A percentile compares a stretch with the other conserved stretches of the same genome.
Evolutionary conservation across 1,140 invertebrate species (phyloP).

Genomic region (Caerostris darwini): DNA sequence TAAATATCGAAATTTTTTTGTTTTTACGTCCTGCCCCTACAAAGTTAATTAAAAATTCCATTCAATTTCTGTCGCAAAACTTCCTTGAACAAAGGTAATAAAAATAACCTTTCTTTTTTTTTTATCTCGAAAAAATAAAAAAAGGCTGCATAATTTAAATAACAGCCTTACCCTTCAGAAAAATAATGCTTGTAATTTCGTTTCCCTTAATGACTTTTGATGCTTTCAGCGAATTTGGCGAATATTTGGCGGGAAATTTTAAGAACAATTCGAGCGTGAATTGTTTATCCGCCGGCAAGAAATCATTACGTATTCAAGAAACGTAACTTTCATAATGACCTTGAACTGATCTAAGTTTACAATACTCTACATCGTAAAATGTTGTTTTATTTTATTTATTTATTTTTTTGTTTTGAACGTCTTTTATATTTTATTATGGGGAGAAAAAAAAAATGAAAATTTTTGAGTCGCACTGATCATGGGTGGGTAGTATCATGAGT

Average conservation of each 20-base stretch:
- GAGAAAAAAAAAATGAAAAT: too few relatives aligned
- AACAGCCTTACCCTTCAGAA: neutral
- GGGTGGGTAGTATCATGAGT: too few relatives aligned
- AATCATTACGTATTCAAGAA: neutral
- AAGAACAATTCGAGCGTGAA: neutral
- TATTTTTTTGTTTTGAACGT: neutral
- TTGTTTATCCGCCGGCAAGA: neutral
- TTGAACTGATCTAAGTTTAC: neutral
- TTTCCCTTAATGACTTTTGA: neutral
- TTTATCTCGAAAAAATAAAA: neutral
- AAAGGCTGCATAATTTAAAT: neutral
- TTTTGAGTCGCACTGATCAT: too few relatives aligned
- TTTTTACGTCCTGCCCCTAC: too few relatives aligned
- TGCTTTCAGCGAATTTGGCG: neutral
- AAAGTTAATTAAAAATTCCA: too few relatives aligned
- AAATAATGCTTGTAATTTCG: neutral
- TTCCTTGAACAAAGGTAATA: too few relatives aligned
- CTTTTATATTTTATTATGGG: neutral
- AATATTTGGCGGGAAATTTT: neutral
- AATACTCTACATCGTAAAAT: neutral
- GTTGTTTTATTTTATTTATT: neutral
- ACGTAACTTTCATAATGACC: neutral
- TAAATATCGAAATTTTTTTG: too few relatives aligned
- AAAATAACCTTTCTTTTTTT: too few relatives aligned
- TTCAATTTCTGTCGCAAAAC: too few relatives aligned